These are phyloP conservation scores for Vicugna pacos DNA, from an alignment of 2,113 vertebrate species.

Conservation along the genomic window DNA sequence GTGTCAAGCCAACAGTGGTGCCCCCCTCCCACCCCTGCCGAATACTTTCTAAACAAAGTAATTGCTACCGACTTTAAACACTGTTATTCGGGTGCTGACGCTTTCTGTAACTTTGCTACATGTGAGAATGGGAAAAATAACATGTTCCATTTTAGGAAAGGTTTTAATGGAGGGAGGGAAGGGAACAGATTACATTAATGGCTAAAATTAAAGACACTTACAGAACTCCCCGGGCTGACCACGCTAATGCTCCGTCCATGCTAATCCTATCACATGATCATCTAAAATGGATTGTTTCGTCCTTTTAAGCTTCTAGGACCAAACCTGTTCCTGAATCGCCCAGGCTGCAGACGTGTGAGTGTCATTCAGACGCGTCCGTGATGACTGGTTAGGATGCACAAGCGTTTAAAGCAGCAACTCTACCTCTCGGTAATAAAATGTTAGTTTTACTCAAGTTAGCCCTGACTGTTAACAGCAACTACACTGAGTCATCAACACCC, in stretches of 20 bases:
- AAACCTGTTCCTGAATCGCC: background rate
- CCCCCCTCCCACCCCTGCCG: no score
- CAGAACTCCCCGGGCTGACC: background rate
- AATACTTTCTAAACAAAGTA: background rate
- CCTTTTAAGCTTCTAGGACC: background rate
- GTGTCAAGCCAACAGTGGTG: background rate
- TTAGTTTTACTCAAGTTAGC: background rate
- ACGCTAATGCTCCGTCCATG: background rate
- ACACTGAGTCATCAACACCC: no score
- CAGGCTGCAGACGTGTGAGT: background rate
- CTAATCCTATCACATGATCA: background rate
- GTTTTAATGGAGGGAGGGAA: background rate
- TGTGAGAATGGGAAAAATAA: slow-evolving; percentile 20
- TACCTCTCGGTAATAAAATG: background rate
- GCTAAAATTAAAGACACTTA: background rate
- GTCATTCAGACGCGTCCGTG: background rate
- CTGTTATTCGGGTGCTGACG: background rate
- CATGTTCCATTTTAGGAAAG: background rate
- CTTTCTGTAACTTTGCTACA: background rate
- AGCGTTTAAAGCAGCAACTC: background rate
- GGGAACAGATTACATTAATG: background rate
- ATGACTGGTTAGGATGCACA: background rate
- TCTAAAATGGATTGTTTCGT: background rate
- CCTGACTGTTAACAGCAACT: background rate
- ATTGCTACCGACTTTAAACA: background rate